phyloP scores from a whole-genome alignment of 1,140 invertebrate species.

The Zaprionus ghesquierei region DNA sequence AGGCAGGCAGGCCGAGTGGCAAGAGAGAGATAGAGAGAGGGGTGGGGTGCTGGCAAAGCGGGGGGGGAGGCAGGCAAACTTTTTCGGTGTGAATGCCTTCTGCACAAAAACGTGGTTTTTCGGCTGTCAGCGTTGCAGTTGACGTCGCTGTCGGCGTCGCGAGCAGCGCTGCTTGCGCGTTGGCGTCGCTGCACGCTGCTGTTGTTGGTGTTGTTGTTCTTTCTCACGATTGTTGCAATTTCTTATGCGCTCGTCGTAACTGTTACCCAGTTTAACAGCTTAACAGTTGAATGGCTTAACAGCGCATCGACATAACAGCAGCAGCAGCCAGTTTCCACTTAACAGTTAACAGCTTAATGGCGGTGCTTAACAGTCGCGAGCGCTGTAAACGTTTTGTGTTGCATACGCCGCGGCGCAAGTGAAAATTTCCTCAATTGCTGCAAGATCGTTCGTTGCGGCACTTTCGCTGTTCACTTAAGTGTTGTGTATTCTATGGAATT shows the following conservation, averaged over 20 bases:
- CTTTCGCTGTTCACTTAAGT: no score
- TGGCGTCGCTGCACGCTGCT: constrained; percentile 10
- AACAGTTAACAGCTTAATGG: constrained; percentile 46
- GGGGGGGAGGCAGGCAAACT: constrained; percentile 34
- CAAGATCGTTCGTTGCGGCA: background rate
- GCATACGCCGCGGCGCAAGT: constrained; percentile 46
- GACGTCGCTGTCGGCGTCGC: constrained; percentile 6
- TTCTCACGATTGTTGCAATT: constrained; percentile 33
- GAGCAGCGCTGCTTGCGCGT: background rate
- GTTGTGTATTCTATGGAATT: no score
- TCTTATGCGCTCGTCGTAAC: constrained; percentile 15
- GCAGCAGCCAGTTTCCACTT: background rate
- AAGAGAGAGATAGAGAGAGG: constrained; percentile 2
- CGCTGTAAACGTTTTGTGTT: constrained; percentile 35
- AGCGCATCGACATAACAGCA: background rate
- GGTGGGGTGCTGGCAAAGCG: constrained; percentile 34
- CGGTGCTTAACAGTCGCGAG: constrained; percentile 17
- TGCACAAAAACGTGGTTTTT: constrained; percentile 79
- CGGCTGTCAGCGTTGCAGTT: constrained; percentile 34
- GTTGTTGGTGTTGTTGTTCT: constrained; percentile 9
- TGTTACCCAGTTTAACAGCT: constrained; percentile 31
- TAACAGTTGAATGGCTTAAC: constrained; percentile 6
- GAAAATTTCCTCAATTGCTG: background rate
- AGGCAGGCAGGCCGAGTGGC: constrained; percentile 15
- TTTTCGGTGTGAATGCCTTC: constrained; percentile 77